Evolutionary conservation across 2,113 vertebrate genomes (phyloP).

Genomic region (Psilopogon haemacephalus): DNA sequence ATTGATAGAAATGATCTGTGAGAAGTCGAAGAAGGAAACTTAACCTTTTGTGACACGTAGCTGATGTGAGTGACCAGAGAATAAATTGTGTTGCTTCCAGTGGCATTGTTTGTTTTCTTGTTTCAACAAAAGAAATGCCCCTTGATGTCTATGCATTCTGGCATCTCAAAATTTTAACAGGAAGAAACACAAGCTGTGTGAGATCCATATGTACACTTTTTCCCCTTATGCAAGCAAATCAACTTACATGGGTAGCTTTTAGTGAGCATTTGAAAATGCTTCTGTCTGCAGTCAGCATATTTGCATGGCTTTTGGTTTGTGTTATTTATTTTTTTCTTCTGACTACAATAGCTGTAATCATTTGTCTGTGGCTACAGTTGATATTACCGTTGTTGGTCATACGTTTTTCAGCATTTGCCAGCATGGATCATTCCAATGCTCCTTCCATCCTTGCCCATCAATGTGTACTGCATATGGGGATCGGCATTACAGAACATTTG

Average conservation of each 20-base stretch:
- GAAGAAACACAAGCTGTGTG: background rate
- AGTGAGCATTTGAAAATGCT: background rate
- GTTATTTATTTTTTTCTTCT: background rate
- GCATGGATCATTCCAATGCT: conserved; percentile 88
- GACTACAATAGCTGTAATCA: background rate
- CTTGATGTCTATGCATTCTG: accelerated
- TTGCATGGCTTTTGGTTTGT: background rate
- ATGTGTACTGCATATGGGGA: conserved; percentile 92
- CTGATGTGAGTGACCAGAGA: background rate
- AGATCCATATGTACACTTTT: background rate
- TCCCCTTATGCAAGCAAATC: background rate
- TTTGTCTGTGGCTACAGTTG: background rate
- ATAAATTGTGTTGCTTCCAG: background rate
- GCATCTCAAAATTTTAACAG: background rate
- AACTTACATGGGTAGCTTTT: background rate
- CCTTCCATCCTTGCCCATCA: conserved; percentile 88
- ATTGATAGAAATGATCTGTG: background rate
- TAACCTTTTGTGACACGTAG: background rate
- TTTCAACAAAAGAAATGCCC: background rate
- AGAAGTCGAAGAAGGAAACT: background rate
- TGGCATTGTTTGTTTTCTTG: background rate
- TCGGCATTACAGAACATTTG: conserved; percentile 93
- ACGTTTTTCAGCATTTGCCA: conserved; percentile 85
- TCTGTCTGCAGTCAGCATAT: background rate
- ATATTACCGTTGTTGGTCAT: background rate